Evolutionary conservation across 2,797 vertebrate genomes (phyloP), one percentile per base, ranked within the genome.

Genomic region (Phoebastria nigripes): DNA sequence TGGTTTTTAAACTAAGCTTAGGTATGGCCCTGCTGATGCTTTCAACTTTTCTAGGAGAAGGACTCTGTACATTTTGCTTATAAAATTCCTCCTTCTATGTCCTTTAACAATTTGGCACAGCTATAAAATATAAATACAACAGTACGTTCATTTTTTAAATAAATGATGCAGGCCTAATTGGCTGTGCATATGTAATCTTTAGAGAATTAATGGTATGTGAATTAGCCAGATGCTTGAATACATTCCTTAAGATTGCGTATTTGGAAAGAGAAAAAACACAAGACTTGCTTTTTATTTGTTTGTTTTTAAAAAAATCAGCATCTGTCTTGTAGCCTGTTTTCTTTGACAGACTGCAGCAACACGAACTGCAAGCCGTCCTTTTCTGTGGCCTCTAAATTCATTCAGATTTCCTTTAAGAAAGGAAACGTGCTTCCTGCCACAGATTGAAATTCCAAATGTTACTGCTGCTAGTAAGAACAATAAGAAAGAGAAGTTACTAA

Each of bases 131-230:
- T 9, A 93, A 93, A 87, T 47, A 73, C 7, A 49, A 74, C 26
- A 89, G 15, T 19, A 82, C 15, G 6, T 39, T 77, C 24, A 35
- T 87, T 80, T 89, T 77, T 47, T 8, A 89, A 92, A 79, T 85
- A 90, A 88, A 96, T 73, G 54, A 81, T 46, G 44, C 65, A 82
- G 46, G 46, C 79, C 69, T 96, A 95, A 95, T 90, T 87, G 44
- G 26, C 37, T 76, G 78, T 54, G 49, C 61, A 82, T 61, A 77
- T 26, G 63, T 47, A 82, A 58, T 90, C 89, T 89, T 92, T 63
- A 90, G 49, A 80, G 77, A 95, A 79, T 77, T 92, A 90, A 94
- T 54, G 85, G 59, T 47, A 89, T 35, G 55, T 56, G 77, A 90
- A 90, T 84, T 87, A 90, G 67, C 67, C 82, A 94, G 79, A 90